phyloP scores from a whole-genome alignment of 2,888 invertebrate genomes.

The Pheosia gnoma region DNA sequence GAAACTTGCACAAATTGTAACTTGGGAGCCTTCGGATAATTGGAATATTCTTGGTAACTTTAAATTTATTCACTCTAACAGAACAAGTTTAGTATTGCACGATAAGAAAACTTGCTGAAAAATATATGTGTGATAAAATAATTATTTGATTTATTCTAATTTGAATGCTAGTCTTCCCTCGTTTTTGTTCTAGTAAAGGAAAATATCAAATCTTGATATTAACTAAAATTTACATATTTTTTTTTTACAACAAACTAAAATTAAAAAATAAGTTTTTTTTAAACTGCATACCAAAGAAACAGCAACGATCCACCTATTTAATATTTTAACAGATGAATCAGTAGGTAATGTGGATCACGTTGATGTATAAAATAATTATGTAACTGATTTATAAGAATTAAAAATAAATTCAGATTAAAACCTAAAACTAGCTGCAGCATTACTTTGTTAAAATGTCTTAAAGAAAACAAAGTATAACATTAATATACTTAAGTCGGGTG shows the following conservation, averaged over 20 bases:
- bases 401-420: too few relatives aligned
- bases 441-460: too few relatives aligned
- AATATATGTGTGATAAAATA: not conserved
- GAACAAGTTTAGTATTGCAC: constrained; percentile 9
- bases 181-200: not conserved
- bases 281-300: too few relatives aligned
- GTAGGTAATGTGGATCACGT: too few relatives aligned
- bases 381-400: not conserved
- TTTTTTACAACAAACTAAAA: too few relatives aligned
- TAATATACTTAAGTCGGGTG: not conserved
- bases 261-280: too few relatives aligned
- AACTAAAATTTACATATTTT: too few relatives aligned
- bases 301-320: too few relatives aligned
- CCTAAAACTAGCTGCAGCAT: too few relatives aligned
- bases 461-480: not conserved
- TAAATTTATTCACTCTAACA: constrained; percentile 13
- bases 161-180: not conserved
- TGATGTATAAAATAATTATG: too few relatives aligned
- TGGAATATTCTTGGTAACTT: constrained; percentile 45
- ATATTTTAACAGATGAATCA: too few relatives aligned
- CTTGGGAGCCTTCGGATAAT: constrained; percentile 49
- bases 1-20: constrained; percentile 64
- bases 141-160: not conserved
- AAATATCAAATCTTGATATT: too few relatives aligned
- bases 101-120: not conserved